phyloP scores from a whole-genome alignment of 2,888 invertebrate genomes.

The Oscheius sp. region DNA sequence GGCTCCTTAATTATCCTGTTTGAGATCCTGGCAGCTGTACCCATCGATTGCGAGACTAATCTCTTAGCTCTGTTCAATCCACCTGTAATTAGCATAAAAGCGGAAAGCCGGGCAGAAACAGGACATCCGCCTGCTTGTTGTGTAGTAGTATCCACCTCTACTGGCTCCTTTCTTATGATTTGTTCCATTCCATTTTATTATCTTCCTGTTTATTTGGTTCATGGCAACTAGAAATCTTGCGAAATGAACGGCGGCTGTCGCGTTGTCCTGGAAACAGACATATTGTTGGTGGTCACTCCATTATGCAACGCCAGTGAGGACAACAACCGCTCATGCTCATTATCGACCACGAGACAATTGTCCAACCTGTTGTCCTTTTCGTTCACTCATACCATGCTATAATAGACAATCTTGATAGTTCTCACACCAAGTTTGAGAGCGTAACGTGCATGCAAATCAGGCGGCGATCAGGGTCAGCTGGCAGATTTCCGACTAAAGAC shows the following conservation, averaged over 20 bases:
- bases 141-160: neutral
- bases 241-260: slow-evolving; percentile 26
- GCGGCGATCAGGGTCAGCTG: slow-evolving; percentile 29
- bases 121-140: slow-evolving; percentile 16
- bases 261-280: slow-evolving; percentile 16
- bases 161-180: neutral
- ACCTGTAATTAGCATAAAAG: slow-evolving; percentile 32
- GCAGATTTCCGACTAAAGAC: slow-evolving; percentile 24
- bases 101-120: slow-evolving; percentile 23
- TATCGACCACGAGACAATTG: neutral
- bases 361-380: neutral
- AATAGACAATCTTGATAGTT: no score
- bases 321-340: slow-evolving; percentile 16
- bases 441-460: slow-evolving; percentile 29
- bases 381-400: no score
- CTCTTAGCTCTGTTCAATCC: slow-evolving; percentile 20
- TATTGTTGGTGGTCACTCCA: slow-evolving; percentile 29
- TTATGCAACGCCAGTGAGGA: slow-evolving; percentile 27
- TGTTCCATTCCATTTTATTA: no score
- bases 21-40: neutral
- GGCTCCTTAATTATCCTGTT: neutral
- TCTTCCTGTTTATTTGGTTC: no score
- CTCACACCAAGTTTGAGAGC: no score
- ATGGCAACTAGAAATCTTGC: neutral
- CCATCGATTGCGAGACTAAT: slow-evolving; percentile 13